phyloP scores from a whole-genome alignment of 2,797 vertebrate species.

The Octomys mimax region DNA sequence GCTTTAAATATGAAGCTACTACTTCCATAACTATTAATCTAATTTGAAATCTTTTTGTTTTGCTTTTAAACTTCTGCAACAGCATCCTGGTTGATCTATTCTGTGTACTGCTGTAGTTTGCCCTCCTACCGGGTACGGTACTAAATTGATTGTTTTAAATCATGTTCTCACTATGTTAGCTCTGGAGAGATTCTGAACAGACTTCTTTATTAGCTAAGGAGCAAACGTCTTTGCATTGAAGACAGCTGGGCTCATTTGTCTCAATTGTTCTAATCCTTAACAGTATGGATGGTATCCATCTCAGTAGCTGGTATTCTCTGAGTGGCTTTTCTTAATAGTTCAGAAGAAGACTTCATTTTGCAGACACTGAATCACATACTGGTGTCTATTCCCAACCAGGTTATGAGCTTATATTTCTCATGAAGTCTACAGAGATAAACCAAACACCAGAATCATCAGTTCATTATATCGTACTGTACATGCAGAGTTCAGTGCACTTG shows the following conservation, averaged over 20 bases:
- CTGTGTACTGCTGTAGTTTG: neutral
- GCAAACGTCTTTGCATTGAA: neutral
- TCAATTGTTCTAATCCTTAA: neutral
- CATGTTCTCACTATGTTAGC: neutral
- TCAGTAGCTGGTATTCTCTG: neutral
- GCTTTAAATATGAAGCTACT: neutral
- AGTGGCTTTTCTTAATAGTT: neutral
- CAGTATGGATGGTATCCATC: neutral
- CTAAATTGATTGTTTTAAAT: neutral
- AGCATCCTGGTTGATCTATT: neutral
- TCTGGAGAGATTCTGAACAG: conserved; percentile 6
- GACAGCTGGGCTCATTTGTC: neutral
- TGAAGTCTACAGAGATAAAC: neutral
- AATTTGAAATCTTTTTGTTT: neutral
- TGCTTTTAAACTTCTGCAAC: neutral
- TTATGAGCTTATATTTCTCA: neutral
- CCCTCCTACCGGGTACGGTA: neutral
- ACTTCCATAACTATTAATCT: neutral
- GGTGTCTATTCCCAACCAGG: neutral
- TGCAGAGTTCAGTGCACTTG: neutral
- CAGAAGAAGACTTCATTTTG: neutral
- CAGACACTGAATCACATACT: neutral
- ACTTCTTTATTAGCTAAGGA: neutral
- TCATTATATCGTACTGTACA: neutral
- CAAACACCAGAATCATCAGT: neutral